Evolutionary conservation across 2,113 vertebrate species (phyloP).

Genomic region (Rafetus swinhoei): DNA sequence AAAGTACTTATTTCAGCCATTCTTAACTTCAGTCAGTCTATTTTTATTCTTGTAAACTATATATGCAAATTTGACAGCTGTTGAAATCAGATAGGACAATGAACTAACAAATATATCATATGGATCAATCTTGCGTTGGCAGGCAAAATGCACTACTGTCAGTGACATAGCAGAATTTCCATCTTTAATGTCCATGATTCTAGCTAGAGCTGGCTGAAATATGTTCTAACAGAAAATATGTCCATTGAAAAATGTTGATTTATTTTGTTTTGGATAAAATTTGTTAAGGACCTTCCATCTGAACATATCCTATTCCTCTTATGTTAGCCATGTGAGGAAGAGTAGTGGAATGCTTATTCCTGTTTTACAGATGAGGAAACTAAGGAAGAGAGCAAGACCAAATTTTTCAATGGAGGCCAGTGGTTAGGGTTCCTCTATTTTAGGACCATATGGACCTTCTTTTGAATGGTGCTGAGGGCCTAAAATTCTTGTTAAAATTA

Average conservation of each 20-base stretch:
- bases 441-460: neutral
- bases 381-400: neutral
- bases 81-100: neutral
- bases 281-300: neutral
- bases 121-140: neutral
- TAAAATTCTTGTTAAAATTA: neutral
- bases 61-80: neutral
- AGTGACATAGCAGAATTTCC: neutral
- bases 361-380: neutral
- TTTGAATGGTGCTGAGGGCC: neutral
- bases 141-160: neutral
- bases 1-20: neutral
- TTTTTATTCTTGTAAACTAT: neutral
- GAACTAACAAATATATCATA: constrained; percentile 3
- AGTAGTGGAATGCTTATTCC: neutral
- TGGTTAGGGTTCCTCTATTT: neutral
- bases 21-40: neutral
- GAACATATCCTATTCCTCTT: neutral
- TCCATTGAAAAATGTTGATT: neutral
- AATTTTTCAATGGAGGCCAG: neutral
- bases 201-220: neutral
- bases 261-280: neutral
- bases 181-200: neutral
- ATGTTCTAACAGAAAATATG: neutral
- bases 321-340: neutral